Percentiles rank a stretch among this genome's conserved stretches.
Evolutionary conservation across 2,113 vertebrate genomes (phyloP).

Genomic region (Tursiops truncatus): DNA sequence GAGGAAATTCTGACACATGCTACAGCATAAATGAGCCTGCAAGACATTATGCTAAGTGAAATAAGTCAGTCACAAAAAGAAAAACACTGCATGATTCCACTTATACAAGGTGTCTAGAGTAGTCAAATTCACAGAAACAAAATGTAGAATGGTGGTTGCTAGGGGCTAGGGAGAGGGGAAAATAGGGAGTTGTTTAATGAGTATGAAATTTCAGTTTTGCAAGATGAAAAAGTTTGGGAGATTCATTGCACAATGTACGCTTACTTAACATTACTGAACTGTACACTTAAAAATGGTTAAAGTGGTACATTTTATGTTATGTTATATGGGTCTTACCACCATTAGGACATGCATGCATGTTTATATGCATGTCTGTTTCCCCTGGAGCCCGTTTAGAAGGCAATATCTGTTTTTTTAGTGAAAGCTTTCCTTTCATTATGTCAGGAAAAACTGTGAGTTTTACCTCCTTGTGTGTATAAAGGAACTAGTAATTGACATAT

Average conservation of each 20-base stretch:
- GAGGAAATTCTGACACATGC: neutral
- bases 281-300: neutral
- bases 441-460: neutral
- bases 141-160: neutral
- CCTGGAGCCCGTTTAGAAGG: neutral
- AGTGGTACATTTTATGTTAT: neutral
- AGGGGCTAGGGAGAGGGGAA: accelerated
- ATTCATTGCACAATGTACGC: neutral
- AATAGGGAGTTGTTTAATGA: neutral
- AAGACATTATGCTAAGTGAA: neutral
- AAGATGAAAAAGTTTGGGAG: neutral
- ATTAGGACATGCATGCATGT: neutral
- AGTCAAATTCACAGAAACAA: neutral
- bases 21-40: too few relatives aligned
- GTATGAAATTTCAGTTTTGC: neutral
- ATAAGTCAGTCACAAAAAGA: neutral
- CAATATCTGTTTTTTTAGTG: neutral
- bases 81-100: neutral
- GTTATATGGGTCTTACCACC: neutral
- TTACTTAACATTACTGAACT: neutral
- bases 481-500: neutral
- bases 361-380: neutral
- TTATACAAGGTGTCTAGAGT: neutral
- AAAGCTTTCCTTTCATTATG: neutral
- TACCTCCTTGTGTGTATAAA: neutral